Conservation (phyloP, 2,113 vertebrate genomes). For the Eclectus roratus region DNA sequence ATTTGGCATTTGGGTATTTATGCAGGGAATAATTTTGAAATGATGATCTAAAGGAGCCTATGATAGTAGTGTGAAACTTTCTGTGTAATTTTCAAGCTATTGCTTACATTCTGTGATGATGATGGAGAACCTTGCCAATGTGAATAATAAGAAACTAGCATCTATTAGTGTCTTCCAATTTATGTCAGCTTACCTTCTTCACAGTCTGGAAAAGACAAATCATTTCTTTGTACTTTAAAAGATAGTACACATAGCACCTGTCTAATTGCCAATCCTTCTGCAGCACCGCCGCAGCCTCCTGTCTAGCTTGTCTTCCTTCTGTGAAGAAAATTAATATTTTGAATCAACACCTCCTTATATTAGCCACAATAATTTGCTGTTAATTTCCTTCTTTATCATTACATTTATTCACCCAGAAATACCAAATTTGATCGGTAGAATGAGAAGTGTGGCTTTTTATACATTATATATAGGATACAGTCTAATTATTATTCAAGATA, state of each 20-base stretch:
- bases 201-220: conserved; percentile 69
- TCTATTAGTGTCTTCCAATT: conserved; percentile 61
- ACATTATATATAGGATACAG: neutral
- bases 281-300: neutral
- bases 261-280: conserved; percentile 68
- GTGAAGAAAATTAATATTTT: conserved; percentile 48
- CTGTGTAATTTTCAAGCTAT: neutral
- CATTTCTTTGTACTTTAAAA: conserved; percentile 65
- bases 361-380: conserved; percentile 21
- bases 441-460: neutral
- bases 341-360: conserved; percentile 53
- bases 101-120: neutral
- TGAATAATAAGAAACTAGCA: conserved; percentile 60
- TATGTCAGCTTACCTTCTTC: conserved; percentile 66
- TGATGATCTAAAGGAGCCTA: neutral
- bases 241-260: conserved; percentile 47
- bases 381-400: conserved; percentile 37
- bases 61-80: neutral
- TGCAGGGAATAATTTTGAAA: neutral
- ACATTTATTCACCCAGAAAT: conserved; percentile 18
- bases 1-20: neutral
- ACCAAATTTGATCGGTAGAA: conserved; percentile 11
- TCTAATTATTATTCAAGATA: conserved; percentile 18
- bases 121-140: conserved; percentile 30
- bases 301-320: conserved; percentile 54